phyloP scores from a whole-genome alignment of 1,140 invertebrate species.

The Carcinoscorpius rotundicauda region DNA sequence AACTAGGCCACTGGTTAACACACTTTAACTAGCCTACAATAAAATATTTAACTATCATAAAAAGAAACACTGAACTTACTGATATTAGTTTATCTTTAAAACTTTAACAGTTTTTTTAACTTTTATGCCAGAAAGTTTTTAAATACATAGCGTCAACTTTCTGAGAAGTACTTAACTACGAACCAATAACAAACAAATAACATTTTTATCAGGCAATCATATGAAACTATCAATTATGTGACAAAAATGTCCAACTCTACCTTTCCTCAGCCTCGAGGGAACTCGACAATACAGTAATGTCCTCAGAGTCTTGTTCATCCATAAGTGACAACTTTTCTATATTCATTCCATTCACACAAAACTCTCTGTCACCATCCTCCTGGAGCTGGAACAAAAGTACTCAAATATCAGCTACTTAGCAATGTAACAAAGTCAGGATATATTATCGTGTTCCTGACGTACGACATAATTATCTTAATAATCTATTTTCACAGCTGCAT shows the following conservation, averaged over 20 bases:
- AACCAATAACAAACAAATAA: background rate
- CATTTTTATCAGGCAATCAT: background rate
- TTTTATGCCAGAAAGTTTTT: no score
- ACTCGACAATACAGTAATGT: slow-evolving; percentile 28
- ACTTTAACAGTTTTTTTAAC: no score
- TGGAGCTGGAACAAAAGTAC: slow-evolving; percentile 1
- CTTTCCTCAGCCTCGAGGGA: slow-evolving; percentile 35
- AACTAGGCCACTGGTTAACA: no score
- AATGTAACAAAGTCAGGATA: no score
- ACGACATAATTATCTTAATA: no score
- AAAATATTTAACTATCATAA: no score
- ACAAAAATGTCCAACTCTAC: slow-evolving; percentile 20
- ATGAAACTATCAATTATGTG: background rate
- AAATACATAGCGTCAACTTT: background rate
- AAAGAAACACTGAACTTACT: no score
- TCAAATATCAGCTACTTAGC: no score
- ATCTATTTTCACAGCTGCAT: no score
- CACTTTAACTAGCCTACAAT: no score
- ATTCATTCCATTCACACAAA: slow-evolving; percentile 16
- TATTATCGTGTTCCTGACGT: no score
- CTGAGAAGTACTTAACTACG: background rate
- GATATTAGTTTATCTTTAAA: no score
- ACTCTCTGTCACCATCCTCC: slow-evolving; percentile 12
- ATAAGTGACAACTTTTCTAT: slow-evolving; percentile 13
- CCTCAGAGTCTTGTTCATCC: slow-evolving; percentile 10